Percentiles rank a stretch among this genome's conserved stretches.
Evolutionary conservation across 2,888 invertebrate genomes (phyloP).

Genomic region (Clivina fossor): DNA sequence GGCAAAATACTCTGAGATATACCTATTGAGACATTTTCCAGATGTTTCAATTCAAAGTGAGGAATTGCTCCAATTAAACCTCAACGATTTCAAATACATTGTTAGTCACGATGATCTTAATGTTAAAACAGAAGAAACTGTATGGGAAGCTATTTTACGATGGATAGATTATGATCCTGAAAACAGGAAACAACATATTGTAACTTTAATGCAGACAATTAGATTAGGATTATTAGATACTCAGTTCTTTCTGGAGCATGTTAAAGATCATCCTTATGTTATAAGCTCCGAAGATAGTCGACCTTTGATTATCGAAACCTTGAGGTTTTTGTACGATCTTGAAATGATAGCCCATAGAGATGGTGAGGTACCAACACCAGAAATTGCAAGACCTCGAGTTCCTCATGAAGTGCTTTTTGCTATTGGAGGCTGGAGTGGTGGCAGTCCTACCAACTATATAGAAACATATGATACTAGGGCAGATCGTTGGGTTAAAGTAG

Average conservation of each 20-base stretch:
- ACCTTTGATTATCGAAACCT: slow-evolving; percentile 86
- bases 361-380: slow-evolving; percentile 80
- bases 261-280: slow-evolving; percentile 86
- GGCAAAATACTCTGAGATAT: slow-evolving; percentile 62
- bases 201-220: slow-evolving; percentile 77
- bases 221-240: slow-evolving; percentile 83
- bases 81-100: slow-evolving; percentile 73
- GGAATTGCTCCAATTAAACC: slow-evolving; percentile 71
- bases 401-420: slow-evolving; percentile 89
- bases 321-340: slow-evolving; percentile 88
- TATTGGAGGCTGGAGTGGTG: slow-evolving; percentile 78
- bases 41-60: slow-evolving; percentile 71
- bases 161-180: slow-evolving; percentile 85
- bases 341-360: slow-evolving; percentile 84
- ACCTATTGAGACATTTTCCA: slow-evolving; percentile 75
- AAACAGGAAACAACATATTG: slow-evolving; percentile 71
- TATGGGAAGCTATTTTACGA: slow-evolving; percentile 82
- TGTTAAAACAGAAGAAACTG: slow-evolving; percentile 83
- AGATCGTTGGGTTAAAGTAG: slow-evolving; percentile 84
- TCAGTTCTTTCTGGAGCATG: slow-evolving; percentile 86
- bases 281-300: slow-evolving; percentile 79
- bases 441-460: slow-evolving; percentile 74
- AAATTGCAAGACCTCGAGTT: slow-evolving; percentile 78
- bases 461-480: slow-evolving; percentile 89
- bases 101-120: slow-evolving; percentile 83